Percentiles rank a stretch among this genome's conserved stretches.
Evolutionary conservation across 1,140 invertebrate species (phyloP).

Genomic region (Heliconius eleuchia): DNA sequence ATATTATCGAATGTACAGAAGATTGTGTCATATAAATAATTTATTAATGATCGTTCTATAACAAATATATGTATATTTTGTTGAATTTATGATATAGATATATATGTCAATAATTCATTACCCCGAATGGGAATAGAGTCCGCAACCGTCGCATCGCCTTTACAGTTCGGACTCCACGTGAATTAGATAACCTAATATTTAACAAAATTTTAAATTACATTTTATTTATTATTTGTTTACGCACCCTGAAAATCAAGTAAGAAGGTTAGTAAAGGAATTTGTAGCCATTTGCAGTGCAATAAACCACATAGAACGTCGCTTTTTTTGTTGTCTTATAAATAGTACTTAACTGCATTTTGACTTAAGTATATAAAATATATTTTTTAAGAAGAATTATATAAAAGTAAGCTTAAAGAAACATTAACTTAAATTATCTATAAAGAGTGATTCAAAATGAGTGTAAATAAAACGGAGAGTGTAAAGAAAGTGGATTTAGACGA

Average conservation of each 20-base stretch:
- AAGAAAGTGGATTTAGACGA: conserved; percentile 56
- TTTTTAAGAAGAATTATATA: not conserved
- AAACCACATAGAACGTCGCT: not conserved
- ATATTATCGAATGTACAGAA: too few relatives aligned
- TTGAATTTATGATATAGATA: too few relatives aligned
- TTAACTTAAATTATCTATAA: not conserved
- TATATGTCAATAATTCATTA: too few relatives aligned
- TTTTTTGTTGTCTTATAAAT: not conserved
- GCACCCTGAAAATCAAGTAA: not conserved
- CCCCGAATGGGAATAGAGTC: too few relatives aligned
- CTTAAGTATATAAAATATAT: not conserved
- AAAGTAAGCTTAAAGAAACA: not conserved
- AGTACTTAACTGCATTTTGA: not conserved
- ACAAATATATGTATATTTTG: too few relatives aligned
- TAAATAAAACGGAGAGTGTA: conserved; percentile 24
- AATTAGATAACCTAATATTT: too few relatives aligned
- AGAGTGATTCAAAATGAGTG: conserved; percentile 30
- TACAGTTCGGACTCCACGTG: too few relatives aligned
- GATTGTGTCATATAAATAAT: too few relatives aligned
- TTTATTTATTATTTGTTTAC: not conserved
- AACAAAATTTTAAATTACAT: not conserved
- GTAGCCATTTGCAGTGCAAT: conserved; percentile 8
- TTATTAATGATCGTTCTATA: too few relatives aligned
- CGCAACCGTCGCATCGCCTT: too few relatives aligned
- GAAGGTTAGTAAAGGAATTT: not conserved